Percentiles rank a stretch among this genome's conserved stretches.
These are phyloP conservation scores for Scophthalmus maximus DNA, from an alignment of 2,113 vertebrate species.

Conservation along the genomic window DNA sequence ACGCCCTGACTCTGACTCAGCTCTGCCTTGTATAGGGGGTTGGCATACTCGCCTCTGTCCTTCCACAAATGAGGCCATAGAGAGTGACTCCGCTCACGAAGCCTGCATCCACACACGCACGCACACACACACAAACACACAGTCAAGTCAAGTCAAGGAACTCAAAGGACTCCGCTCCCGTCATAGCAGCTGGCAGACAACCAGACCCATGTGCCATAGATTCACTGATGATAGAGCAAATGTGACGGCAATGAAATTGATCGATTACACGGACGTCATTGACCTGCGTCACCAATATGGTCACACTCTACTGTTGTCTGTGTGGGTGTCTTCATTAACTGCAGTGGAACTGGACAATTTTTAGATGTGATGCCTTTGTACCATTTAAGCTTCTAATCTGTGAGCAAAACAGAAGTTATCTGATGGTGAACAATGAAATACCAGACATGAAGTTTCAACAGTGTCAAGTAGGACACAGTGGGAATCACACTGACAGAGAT, in stretches of 20 bases:
- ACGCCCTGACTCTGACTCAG: slow-evolving; percentile 86
- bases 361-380: too few species aligned
- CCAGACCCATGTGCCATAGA: neutral
- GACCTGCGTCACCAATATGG: neutral
- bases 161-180: too few species aligned
- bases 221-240: neutral
- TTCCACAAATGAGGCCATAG: slow-evolving; percentile 95
- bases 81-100: slow-evolving; percentile 90
- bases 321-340: neutral
- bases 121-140: slow-evolving; percentile 3
- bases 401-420: too few species aligned
- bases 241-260: too few species aligned
- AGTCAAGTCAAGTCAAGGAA: too few species aligned
- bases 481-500: too few species aligned
- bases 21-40: slow-evolving; percentile 90
- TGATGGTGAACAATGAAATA: too few species aligned
- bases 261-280: neutral
- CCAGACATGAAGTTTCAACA: too few species aligned
- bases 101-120: slow-evolving; percentile 75
- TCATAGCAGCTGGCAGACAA: neutral
- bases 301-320: neutral
- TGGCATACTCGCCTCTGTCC: slow-evolving; percentile 86
- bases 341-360: too few species aligned
- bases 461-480: too few species aligned
- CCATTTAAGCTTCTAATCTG: too few species aligned